Evolutionary conservation across 2,113 vertebrate species (phyloP).

Genomic region (Haemorhous mexicanus): DNA sequence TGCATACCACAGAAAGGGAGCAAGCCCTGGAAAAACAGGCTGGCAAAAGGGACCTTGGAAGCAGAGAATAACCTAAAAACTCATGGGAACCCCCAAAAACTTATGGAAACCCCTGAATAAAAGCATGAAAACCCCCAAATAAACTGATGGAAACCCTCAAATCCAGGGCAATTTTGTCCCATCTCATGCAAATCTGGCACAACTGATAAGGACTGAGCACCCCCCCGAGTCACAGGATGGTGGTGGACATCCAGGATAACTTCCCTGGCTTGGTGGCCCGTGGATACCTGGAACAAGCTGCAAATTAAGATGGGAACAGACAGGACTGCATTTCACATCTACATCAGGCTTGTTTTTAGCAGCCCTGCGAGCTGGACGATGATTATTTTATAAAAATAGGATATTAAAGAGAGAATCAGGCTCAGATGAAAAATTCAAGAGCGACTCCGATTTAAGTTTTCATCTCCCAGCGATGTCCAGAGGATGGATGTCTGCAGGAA

Average conservation of each 20-base stretch:
- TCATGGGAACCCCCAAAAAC: neutral
- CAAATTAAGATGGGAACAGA: neutral
- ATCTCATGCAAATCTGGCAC: neutral
- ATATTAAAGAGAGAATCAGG: slow-evolving; percentile 23
- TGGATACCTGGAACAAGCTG: neutral
- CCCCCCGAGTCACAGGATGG: neutral
- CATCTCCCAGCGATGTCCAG: neutral
- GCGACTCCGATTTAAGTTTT: slow-evolving; percentile 17
- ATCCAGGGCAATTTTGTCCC: neutral
- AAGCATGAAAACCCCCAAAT: too few species aligned
- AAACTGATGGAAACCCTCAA: neutral
- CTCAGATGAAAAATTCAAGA: slow-evolving; percentile 51
- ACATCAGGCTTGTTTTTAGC: slow-evolving; percentile 29
- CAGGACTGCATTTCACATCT: neutral
- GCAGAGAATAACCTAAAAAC: neutral
- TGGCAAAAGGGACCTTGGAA: neutral
- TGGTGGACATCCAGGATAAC: neutral
- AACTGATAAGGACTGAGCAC: neutral
- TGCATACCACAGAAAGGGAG: neutral
- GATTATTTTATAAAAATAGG: slow-evolving; percentile 61
- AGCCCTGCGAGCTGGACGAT: slow-evolving; percentile 20
- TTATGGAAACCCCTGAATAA: neutral
- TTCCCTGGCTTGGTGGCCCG: neutral
- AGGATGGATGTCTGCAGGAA: slow-evolving; percentile 47
- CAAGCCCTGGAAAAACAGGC: neutral